phyloP scores from a whole-genome alignment of 2,888 invertebrate species.

The Lysandra bellargus region DNA sequence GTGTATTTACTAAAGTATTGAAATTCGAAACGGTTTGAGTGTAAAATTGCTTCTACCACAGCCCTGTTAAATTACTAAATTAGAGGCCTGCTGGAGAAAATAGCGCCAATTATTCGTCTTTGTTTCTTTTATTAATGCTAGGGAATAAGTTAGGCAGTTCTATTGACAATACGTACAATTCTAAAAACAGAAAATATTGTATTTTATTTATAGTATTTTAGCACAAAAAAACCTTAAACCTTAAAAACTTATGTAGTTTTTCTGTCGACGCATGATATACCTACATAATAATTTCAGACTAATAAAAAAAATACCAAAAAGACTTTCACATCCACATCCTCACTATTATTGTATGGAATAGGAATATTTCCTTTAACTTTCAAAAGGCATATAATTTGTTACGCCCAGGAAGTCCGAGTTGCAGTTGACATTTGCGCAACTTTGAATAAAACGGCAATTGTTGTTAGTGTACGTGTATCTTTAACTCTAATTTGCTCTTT shows the following conservation, averaged over 20 bases:
- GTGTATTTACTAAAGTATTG: slow-evolving; percentile 10
- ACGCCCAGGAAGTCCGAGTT: not conserved
- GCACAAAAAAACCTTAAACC: no score
- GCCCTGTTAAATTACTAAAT: slow-evolving; percentile 34
- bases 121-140: not conserved
- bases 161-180: no score
- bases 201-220: no score
- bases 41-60: slow-evolving; percentile 48
- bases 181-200: no score
- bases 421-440: not conserved
- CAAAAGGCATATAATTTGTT: slow-evolving; percentile 8
- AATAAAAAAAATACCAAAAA: no score
- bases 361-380: not conserved
- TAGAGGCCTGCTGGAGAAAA: slow-evolving; percentile 12
- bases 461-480: not conserved
- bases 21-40: slow-evolving; percentile 40
- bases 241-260: no score
- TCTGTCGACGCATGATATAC: no score
- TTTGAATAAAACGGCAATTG: not conserved
- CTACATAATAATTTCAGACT: no score
- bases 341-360: not conserved
- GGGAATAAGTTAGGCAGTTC: not conserved
- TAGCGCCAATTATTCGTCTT: slow-evolving; percentile 9
- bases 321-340: not conserved
- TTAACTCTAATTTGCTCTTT: not conserved